Evolutionary conservation across 1,140 invertebrate species (phyloP), one percentile per base, ranked within the genome.

Genomic region (Apocrypta bakeri): DNA sequence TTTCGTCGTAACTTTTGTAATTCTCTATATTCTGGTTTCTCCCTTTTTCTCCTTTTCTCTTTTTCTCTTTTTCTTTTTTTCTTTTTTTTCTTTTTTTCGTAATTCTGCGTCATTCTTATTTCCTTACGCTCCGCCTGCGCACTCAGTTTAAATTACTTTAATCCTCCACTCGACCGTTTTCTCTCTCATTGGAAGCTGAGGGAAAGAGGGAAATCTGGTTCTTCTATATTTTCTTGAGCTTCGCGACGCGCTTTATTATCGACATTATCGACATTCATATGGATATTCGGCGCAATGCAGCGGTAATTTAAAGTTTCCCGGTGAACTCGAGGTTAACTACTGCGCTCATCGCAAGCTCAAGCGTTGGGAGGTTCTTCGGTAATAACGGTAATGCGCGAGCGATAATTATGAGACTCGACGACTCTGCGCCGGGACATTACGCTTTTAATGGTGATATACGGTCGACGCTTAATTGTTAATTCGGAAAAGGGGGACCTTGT

Each of bases 141-240:
- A 69, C 76, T 81, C 63, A 64, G 24, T 68, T 74, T 73, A 81
- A 74, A 81, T 81, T 74, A 68, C 71, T 81, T 81, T 75, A 72
- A 73, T 81, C 24, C 69, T 73, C 48, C 40, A 33, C 74, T n/a
- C 31, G 64, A 40, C 8, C 40, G 42, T 83, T n/a, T 76, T 77
- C 24, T 42, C 33, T 74, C 24, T 37, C 27, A 63, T 24, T 63
- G 21, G 17, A 63, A 21, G 21, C 33, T 9, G 2, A 9, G 33
- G n/a, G n/a, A n/a, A n/a, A 37, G 33, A 37, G 33, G 33, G 11
- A 31, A n/a, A 75, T 31, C 48, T 72, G 21, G 9, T 31, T 7
- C 48, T 33, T 75, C 61, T 24, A 9, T 24, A 24, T 74, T 64
- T 61, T 61, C 31, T 75, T 66, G 24, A 29, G 25, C 63, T 9